Evolutionary conservation across 2,113 vertebrate species (phyloP), one percentile per base, ranked within the genome.

Genomic region (Varanus salvator): DNA sequence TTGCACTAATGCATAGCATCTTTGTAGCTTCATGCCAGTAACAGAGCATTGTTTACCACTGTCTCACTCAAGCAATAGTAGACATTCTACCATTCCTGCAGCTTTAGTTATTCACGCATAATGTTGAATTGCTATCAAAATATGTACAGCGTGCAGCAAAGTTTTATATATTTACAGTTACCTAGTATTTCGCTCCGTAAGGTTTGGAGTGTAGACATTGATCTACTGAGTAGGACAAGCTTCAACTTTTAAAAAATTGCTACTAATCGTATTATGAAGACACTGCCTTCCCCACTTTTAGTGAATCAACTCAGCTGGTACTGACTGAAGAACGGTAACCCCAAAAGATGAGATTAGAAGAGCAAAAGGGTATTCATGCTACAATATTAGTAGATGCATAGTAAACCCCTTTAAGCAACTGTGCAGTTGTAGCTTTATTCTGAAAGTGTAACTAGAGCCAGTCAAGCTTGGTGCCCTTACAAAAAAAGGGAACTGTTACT

Each of bases 91-190:
- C 2, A 57, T 34, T 48, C 48, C 15, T 14, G 31, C 52, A 86
- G 31, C 29, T 72, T 72, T 34, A 31, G 15, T 31, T 19, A 77
- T 48, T 48, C 27, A 87, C 15, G 29, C 48, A 21, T 29, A 50
- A 15, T 52, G 50, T 50, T 88, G 34, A 87, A 80, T 34, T 80
- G 31, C 48, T 54, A 54, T 54, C 80, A 38, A 68, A 78, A 31
- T 52, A 2, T 29, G 25, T 44, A 38, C 34, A 44, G 72, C 44
- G 85, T 66, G 38, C 6, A 31, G 25, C 27, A 71, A 52, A 52
- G 14, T 72, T 85, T 85, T 52, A 80, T 21, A 71, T 71, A 54
- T 54, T 34, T 74, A 88, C 50, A 80, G 25, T 88, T 81, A 81
- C 8, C 19, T 48, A 72, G 48, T 52, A 7, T 71, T 31, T 83